A percentile compares a stretch with the other conserved stretches of the same genome.
Conservation (phyloP, 2,113 vertebrate genomes). For the Oncorhynchus nerka region DNA sequence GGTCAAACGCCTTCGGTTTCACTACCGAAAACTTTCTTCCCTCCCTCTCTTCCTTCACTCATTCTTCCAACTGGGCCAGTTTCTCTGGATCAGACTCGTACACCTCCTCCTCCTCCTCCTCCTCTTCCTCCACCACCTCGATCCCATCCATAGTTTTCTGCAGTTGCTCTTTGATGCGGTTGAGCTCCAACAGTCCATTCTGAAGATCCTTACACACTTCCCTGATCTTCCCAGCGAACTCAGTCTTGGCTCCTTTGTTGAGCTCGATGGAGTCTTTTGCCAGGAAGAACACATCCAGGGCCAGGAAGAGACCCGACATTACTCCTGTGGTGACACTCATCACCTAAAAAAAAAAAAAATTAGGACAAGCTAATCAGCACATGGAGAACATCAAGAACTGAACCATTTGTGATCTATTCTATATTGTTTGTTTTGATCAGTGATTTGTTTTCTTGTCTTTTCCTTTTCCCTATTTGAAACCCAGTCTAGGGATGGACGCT, state of each 20-base stretch:
- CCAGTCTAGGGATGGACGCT: too few relatives aligned
- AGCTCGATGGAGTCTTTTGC: slow-evolving; percentile 73
- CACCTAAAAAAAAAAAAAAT: slow-evolving; percentile 5
- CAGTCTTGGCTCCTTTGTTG: slow-evolving; percentile 69
- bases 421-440: too few relatives aligned
- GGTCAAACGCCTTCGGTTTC: too few relatives aligned
- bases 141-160: slow-evolving; percentile 71
- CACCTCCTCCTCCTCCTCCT: slow-evolving; percentile 14
- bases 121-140: slow-evolving; percentile 60
- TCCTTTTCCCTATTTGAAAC: too few relatives aligned
- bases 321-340: slow-evolving; percentile 68
- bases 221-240: slow-evolving; percentile 71
- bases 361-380: too few relatives aligned
- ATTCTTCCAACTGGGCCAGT: slow-evolving; percentile 20
- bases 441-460: too few relatives aligned
- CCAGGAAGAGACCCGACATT: slow-evolving; percentile 74
- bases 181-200: slow-evolving; percentile 67
- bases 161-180: slow-evolving; percentile 67
- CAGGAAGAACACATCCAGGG: slow-evolving; percentile 75
- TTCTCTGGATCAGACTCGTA: slow-evolving; percentile 28
- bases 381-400: too few relatives aligned
- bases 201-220: slow-evolving; percentile 71
- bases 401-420: too few relatives aligned
- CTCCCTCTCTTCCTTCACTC: not conserved
- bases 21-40: not conserved